A percentile compares a stretch with the other conserved stretches of the same genome.
phyloP scores from a whole-genome alignment of 2,888 invertebrate species.

The Tribolium freemani region DNA sequence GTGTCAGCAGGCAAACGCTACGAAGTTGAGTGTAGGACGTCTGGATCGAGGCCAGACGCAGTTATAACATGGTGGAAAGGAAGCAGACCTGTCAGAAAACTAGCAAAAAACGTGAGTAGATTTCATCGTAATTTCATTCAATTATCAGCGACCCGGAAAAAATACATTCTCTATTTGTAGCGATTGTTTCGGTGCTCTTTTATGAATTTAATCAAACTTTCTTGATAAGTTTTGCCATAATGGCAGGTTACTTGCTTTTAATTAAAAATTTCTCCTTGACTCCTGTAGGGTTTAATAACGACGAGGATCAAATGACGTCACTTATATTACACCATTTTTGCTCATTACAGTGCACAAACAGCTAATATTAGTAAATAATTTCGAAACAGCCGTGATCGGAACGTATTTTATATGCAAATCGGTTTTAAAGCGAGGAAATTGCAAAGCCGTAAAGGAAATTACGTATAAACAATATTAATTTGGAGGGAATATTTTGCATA shows the following conservation, averaged over 20 bases:
- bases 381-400: background rate
- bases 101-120: constrained; percentile 84
- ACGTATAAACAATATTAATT: constrained; percentile 37
- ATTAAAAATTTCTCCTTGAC: constrained; percentile 13
- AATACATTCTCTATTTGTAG: background rate
- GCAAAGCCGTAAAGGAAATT: constrained; percentile 29
- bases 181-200: background rate
- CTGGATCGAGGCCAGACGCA: constrained; percentile 89
- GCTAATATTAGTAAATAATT: constrained; percentile 11
- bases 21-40: constrained; percentile 88
- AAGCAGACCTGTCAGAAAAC: constrained; percentile 82
- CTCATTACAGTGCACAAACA: background rate
- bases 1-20: constrained; percentile 89
- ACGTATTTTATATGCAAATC: constrained; percentile 33
- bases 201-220: constrained; percentile 17
- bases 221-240: background rate
- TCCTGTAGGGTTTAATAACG: constrained; percentile 2
- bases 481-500: constrained; percentile 29
- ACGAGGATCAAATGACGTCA: background rate
- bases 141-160: constrained; percentile 38
- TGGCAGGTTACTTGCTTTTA: background rate
- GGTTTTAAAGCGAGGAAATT: constrained; percentile 30
- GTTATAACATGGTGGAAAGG: constrained; percentile 93
- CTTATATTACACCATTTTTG: background rate
- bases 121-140: constrained; percentile 41